Evolutionary conservation across 1,140 invertebrate genomes (phyloP), one percentile per base, ranked within the genome.

Genomic region (Pseudomyrmex flavicornis): DNA sequence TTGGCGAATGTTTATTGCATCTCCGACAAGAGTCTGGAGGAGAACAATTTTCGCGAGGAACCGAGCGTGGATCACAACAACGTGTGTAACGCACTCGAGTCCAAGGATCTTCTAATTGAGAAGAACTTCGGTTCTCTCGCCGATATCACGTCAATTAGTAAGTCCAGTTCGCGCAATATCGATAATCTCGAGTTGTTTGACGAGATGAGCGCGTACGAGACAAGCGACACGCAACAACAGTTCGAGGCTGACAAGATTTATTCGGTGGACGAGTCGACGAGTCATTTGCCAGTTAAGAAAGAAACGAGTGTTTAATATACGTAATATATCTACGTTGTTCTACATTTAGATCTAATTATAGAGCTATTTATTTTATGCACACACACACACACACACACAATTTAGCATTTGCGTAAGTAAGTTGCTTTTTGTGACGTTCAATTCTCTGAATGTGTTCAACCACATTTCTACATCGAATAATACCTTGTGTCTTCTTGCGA

Each of bases 251-350:
- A 83, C 56, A 89, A 89, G 48, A 52, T 87, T n/a, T 86, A 91
- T 48, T 72, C 35, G 35, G 0, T 84, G 12, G 90, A 91, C 26
- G 82, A 89, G 68, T 12, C 68, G 5, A 61, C 46, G 69, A 85
- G 50, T 65, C 72, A 65, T 87, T 58, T 79, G 58, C 82, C 76
- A 84, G 52, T 73, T 0, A 94, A 94, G 44, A 94, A 92, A 85
- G 93, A 94, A 88, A 94, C 93, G 26, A 94, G 93, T 35, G 93
- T 94, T 73, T 94, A 79, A 91, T 83, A 22, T 44, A 54, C 54
- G 17, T 22, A 70, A 50, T 46, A 83, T 68, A 77, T 59, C 9
- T 26, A 22, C 52, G 5, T 35, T 35, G 22, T 52, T 44, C 50
- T 52, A 35, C 3, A 22, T 46, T 10, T 12, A 15, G 12, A 68